Evolutionary conservation across 2,888 invertebrate species (phyloP), one percentile per base, ranked within the genome.

Genomic region (Homarus gammarus): DNA sequence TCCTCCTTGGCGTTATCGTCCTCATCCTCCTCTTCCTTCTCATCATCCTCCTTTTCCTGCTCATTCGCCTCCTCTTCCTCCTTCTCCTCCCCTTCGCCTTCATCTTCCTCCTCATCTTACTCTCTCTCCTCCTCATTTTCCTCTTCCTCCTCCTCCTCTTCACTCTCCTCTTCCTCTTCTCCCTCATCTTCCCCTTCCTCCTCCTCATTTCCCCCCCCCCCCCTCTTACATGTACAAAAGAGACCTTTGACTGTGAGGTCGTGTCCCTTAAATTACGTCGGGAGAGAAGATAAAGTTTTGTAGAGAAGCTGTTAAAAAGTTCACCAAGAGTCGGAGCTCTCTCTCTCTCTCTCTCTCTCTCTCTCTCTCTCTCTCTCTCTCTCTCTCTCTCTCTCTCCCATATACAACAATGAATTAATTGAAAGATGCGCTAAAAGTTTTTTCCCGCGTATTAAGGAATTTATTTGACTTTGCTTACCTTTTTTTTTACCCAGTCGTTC

Each of bases 91-190:
- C 40, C 64, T 51, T 64, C 33, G 1, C 64, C 27, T 64, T 61
- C 64, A 36, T 27, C 38, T 22, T 64, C 78, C 38, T n/a, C 78
- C 31, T 22, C 12, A 6, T 22, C 18, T 51, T 49, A 31, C 78
- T 49, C 78, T 78, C n/a, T n/a, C 61, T 61, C 79, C 36, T 33
- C n/a, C 79, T 79, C 79, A 18, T 38, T 38, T 61, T 79, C 61
- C 36, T 33, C 38, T 61, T 79, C 79, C 22, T 38, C 38, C 79
- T 79, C 79, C 36, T 36, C 40, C 81, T 81, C 81, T 64, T 40
- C 40, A 61, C 36, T 64, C 31, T 33, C 36, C 79, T 79, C 79
- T 36, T 38, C 38, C 61, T 79, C 79, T 79, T n/a, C 27, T 56
- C 56, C 38, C 33, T n/a, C n/a, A 56, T 56, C 56, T 61, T 38